Evolutionary conservation across 2,888 invertebrate species (phyloP).

Genomic region (Crematogaster levior): DNA sequence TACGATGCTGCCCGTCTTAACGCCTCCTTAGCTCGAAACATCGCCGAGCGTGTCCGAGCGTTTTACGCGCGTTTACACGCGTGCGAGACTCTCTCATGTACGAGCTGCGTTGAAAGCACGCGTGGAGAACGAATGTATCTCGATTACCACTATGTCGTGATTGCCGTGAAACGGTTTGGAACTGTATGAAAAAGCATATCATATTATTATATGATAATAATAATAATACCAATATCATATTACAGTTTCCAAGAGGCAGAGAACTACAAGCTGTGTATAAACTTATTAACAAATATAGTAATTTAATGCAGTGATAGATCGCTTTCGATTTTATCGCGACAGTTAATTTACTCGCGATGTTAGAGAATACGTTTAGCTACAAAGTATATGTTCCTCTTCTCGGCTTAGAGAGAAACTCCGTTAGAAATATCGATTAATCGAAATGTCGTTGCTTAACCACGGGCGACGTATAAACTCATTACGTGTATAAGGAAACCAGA

Average conservation of each 20-base stretch:
- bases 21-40: conserved; percentile 72
- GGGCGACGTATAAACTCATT: conserved; percentile 15
- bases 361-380: not conserved
- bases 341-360: conserved; percentile 21
- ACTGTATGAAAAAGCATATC: not conserved
- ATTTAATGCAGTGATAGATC: conserved; percentile 8
- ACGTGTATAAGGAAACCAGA: conserved; percentile 34
- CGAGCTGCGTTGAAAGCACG: not conserved
- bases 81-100: conserved; percentile 13
- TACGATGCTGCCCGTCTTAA: conserved; percentile 75
- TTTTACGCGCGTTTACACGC: conserved; percentile 40
- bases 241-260: not conserved
- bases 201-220: not conserved
- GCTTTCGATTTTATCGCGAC: conserved; percentile 25
- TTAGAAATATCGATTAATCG: conserved; percentile 44
- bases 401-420: not conserved
- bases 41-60: conserved; percentile 35
- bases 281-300: not conserved
- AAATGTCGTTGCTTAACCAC: not conserved
- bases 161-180: not conserved
- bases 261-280: not conserved
- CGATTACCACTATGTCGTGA: not conserved
- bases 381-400: not conserved
- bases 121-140: conserved; percentile 9
- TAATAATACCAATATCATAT: not conserved